Conservation (phyloP, 2,797 vertebrate genomes). For the Sebastes cheni region DNA sequence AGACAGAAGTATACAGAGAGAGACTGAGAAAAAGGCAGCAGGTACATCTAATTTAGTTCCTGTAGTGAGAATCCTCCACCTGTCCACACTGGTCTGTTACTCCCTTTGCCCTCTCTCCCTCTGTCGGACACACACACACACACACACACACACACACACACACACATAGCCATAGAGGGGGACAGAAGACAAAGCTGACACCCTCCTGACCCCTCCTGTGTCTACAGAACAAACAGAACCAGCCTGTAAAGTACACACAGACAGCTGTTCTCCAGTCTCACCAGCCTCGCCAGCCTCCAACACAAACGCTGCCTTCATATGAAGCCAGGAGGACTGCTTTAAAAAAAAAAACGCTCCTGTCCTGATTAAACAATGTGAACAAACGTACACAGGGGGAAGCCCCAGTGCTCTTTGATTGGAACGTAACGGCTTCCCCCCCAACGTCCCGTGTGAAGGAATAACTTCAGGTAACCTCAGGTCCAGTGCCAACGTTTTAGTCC, state of each 20-base stretch:
- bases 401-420: not conserved
- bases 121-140: constrained; percentile 4
- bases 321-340: constrained; percentile 15
- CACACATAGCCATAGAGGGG: constrained; percentile 50
- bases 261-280: constrained; percentile 77
- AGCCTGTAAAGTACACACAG: constrained; percentile 76
- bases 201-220: constrained; percentile 63
- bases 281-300: constrained; percentile 39
- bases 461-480: constrained; percentile 12
- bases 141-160: not conserved
- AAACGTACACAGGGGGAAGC: not conserved
- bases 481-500: not conserved
- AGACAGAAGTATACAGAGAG: not conserved
- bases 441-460: not conserved
- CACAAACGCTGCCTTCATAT: constrained; percentile 41
- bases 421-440: not conserved
- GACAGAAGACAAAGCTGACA: constrained; percentile 78
- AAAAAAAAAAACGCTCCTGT: not conserved
- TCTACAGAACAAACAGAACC: constrained; percentile 75
- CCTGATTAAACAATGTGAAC: constrained; percentile 47
- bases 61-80: constrained; percentile 79
- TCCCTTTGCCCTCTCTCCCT: constrained; percentile 34
- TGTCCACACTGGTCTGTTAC: constrained; percentile 67
- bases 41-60: constrained; percentile 42
- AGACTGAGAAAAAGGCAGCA: constrained; percentile 15